Conservation (phyloP, 2,113 vertebrate species). For the Colaptes auratus region DNA sequence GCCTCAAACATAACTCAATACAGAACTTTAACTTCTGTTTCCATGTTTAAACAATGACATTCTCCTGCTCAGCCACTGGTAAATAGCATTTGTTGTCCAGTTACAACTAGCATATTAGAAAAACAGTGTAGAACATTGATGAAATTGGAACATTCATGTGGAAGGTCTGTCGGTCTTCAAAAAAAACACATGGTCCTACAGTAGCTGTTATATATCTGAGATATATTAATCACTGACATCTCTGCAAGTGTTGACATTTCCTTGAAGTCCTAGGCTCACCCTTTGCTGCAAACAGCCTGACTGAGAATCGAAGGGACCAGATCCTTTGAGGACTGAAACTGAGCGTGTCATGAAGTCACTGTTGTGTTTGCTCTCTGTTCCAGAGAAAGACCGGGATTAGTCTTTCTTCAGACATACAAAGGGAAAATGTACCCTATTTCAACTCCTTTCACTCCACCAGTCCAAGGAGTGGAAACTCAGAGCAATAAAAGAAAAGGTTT, state of each 20-base stretch:
- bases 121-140: not conserved
- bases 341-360: not conserved
- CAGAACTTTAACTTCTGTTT: slow-evolving; percentile 32
- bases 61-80: not conserved
- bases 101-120: not conserved
- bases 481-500: not conserved
- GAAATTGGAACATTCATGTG: not conserved
- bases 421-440: not conserved
- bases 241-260: not conserved
- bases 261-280: not conserved
- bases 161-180: not conserved
- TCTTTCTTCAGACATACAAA: not conserved
- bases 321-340: slow-evolving; percentile 24
- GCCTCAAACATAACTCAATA: slow-evolving; percentile 19
- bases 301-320: slow-evolving; percentile 11
- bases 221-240: not conserved
- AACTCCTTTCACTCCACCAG: not conserved
- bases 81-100: slow-evolving; percentile 50
- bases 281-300: not conserved
- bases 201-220: not conserved
- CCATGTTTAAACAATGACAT: slow-evolving; percentile 19
- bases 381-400: not conserved
- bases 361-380: slow-evolving; percentile 8
- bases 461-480: not conserved
- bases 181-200: not conserved